Evolutionary conservation across 2,113 vertebrate genomes (phyloP).

Genomic region (Dromiciops gliroides): DNA sequence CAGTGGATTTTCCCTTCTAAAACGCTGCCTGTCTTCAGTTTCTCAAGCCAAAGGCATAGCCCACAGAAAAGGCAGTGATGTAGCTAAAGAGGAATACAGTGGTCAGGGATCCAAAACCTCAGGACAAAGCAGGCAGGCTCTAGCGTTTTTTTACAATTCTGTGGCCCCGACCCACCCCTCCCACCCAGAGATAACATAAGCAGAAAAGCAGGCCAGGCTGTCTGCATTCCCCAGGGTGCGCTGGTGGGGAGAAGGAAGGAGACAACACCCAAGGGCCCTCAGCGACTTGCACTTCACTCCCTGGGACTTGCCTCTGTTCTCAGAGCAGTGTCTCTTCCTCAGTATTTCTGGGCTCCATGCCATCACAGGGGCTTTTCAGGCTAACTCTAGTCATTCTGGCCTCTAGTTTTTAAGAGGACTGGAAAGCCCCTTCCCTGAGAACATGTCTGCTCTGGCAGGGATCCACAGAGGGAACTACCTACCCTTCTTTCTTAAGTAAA

Average conservation of each 20-base stretch:
- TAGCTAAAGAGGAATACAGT: not conserved
- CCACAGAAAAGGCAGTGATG: rapidly evolving
- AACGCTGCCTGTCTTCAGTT: not conserved
- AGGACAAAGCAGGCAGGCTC: not conserved
- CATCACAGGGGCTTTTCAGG: not conserved
- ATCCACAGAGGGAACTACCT: not conserved
- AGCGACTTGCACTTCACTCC: not conserved
- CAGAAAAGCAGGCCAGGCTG: not conserved
- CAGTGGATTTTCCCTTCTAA: not conserved
- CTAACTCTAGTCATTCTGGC: not conserved
- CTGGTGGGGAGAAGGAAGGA: not conserved
- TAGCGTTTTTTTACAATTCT: not conserved
- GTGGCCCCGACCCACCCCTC: not conserved
- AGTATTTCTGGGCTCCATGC: not conserved
- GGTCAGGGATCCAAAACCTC: slow-evolving; percentile 21
- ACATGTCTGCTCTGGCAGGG: not conserved
- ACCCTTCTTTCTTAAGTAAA: not conserved
- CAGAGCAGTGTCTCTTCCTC: not conserved
- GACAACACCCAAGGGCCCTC: not conserved
- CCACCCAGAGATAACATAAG: not conserved
- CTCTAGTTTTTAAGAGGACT: not conserved
- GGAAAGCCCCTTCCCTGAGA: not conserved
- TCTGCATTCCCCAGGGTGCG: not conserved
- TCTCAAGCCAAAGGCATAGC: not conserved
- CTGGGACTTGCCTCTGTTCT: not conserved